phyloP scores from a whole-genome alignment of 2,797 vertebrate species.

The Paramormyrops hopkinsi region DNA sequence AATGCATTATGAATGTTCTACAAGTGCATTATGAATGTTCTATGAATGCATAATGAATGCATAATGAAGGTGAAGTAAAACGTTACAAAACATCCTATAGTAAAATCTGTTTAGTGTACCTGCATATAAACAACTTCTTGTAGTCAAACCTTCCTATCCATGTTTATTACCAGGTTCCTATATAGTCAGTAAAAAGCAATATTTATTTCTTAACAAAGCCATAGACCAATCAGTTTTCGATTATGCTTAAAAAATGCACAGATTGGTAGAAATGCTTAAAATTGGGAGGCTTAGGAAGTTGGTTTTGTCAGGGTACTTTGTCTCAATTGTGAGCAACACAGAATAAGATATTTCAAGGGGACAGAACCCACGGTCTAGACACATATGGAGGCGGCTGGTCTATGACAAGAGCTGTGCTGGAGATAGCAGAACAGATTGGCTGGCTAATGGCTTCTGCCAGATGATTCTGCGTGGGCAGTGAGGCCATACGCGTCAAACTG shows the following conservation, averaged over 20 bases:
- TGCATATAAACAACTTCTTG: not conserved
- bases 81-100: not conserved
- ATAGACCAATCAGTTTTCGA: not conserved
- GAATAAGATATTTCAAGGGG: slow-evolving; percentile 8
- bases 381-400: not conserved
- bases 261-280: not conserved
- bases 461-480: not conserved
- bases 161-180: not conserved
- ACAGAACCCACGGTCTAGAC: not conserved
- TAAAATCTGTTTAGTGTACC: not conserved
- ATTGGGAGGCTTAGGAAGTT: not conserved
- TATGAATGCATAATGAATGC: not conserved
- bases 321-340: not conserved
- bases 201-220: not conserved
- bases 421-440: slow-evolving; percentile 1
- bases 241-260: not conserved
- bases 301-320: not conserved
- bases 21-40: not conserved
- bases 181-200: not conserved
- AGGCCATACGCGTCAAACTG: not conserved
- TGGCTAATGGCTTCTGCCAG: not conserved
- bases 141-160: not conserved
- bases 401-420: not conserved
- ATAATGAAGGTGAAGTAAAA: not conserved
- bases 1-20: not conserved